Evolutionary conservation across 2,888 invertebrate species (phyloP), one percentile per base, ranked within the genome.

Genomic region (Buathra laborator): DNA sequence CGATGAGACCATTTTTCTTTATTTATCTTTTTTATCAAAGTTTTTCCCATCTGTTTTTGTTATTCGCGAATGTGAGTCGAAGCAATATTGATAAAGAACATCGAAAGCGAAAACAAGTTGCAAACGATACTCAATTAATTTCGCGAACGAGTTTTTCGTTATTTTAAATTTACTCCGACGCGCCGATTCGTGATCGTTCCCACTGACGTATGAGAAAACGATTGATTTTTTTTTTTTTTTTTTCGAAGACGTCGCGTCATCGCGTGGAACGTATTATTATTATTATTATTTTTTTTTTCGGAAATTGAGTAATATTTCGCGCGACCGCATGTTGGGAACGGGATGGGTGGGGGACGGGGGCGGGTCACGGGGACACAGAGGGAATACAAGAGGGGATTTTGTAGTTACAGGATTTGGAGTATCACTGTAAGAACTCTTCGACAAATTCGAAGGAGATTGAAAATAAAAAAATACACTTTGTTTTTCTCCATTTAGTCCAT

Each of bases 381-480:
- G 14, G 66, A 51, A 53, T 64, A 59, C 14, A 77, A 80, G 75
- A 80, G 10, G 72, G 64, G 29, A 24, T 29, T 46, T 12, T n/a
- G 44, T 66, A 74, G 78, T 43, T n/a, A 48, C 76, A 72, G 74
- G 77, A 67, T 74, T 56, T 74, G 51, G 72, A 81, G 74, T 72
- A 75, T 70, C 19, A 48, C 46, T 62, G 70, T 64, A 43, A 71
- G 82, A 81, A 76, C 81, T 75, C 70, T 56, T 78, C 70, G 78
- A 81, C 67, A 81, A 81, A 75, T 66, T 75, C 79, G 86, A 87
- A 85, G 86, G 83, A 88, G 81, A 86, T 89, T 82, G 88, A 92
- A 92, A 91, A 90, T 91, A 91, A 91, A 90, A 91, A 92, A 91
- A 91, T 91, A 92, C 89, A 89, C 86, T 90, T 89, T 88, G 81